These are phyloP conservation scores for Horisme vitalbata DNA, from an alignment of 2,888 invertebrate species.

Conservation along the genomic window DNA sequence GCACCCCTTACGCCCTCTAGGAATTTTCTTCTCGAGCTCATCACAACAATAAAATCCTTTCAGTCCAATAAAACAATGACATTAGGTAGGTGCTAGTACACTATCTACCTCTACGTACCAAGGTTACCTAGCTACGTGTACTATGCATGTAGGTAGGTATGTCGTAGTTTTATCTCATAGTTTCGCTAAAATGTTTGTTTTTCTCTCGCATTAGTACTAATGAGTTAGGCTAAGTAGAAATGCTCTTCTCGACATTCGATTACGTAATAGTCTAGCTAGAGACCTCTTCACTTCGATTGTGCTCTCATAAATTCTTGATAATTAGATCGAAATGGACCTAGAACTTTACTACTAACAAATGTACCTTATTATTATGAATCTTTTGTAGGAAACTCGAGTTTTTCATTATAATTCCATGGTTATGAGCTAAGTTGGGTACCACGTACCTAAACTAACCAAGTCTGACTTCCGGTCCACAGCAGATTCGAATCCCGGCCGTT, in stretches of 20 bases:
- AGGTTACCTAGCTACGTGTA: too few relatives aligned
- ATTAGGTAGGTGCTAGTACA: conserved; percentile 18
- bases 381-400: too few relatives aligned
- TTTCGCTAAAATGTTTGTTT: conserved; percentile 18
- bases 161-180: conserved; percentile 16
- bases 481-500: too few relatives aligned
- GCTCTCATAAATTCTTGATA: conserved; percentile 1
- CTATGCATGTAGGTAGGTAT: too few relatives aligned
- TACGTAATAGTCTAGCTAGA: conserved; percentile 26
- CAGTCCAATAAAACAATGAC: conserved; percentile 38
- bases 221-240: conserved; percentile 6
- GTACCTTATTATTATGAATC: too few relatives aligned
- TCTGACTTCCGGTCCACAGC: too few relatives aligned
- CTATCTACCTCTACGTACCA: too few relatives aligned
- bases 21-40: conserved; percentile 62
- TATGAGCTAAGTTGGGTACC: too few relatives aligned
- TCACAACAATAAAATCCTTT: conserved; percentile 58
- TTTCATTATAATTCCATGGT: too few relatives aligned
- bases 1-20: conserved; percentile 53
- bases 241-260: conserved; percentile 16
- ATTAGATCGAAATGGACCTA: not conserved
- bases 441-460: too few relatives aligned
- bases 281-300: conserved; percentile 5
- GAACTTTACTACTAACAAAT: not conserved
- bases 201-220: conserved; percentile 15